Base-by-base conservation (phyloP, 2,888 invertebrate species). In the Oscheius sp. region DNA sequence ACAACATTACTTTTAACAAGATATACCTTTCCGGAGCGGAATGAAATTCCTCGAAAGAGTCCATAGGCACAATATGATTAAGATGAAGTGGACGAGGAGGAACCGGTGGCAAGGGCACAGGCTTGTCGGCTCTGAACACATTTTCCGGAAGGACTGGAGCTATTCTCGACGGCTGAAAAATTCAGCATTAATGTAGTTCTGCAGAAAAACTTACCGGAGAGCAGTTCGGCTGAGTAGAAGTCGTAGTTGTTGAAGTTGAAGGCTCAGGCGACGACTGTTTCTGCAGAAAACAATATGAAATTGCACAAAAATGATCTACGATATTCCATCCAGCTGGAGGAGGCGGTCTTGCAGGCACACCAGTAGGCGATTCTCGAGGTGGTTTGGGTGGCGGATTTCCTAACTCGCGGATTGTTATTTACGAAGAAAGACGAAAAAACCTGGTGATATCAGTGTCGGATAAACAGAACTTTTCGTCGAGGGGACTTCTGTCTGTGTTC, bases 261-360 rank as follows among this genome's bases (percentile, higher is more conserved):
- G 60, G 37, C 0, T 33, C 37, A 5, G 60, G 35, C n/a, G 37
- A 60, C 33, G 60, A n/a, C 9, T n/a, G 35, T 21, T 58, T 58
- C 58, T 58, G 7, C 21, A 21, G 21, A 58, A 32, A 29, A 3
- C 5, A 58, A 29, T 1, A 21, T n/a, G 11, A 29, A 29, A 32
- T 62, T 42, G 2, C 21, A 58, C 21, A 21, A 21, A 21, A 21
- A 21, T 21, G 21, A 21, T 21, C n/a, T 55, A 55, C 53, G 13
- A 55, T 2, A 35, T 68, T 21, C 68, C 68, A 68, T 35, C 68
- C 68, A 33, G 53, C 55, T 7, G 68, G 68, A n/a, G 68, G 68
- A 11, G 68, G 68, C 35, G 55, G 68, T 29, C 63, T 21, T 55
- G 68, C 53, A 21, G 68, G 68, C 32, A 55, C 55, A 37, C 32